Base-by-base conservation (phyloP, 2,888 invertebrate species). In the Coelopa pilipes region DNA sequence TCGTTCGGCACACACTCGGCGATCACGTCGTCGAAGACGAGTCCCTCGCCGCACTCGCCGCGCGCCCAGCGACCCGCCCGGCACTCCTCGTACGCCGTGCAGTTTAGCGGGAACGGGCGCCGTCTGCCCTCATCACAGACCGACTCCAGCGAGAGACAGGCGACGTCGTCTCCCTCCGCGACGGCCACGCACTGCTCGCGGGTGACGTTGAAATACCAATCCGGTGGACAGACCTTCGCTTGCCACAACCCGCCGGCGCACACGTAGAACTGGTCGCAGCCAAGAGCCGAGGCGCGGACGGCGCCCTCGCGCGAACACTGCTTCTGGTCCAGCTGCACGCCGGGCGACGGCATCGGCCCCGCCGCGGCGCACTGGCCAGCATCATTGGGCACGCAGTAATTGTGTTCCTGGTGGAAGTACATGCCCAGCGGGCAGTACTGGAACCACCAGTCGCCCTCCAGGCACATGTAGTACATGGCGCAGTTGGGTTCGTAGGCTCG, bases 361-460 rank as follows among this genome's bases (percentile, higher is more conserved):
- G 68, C 70, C 59, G 66, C 21, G 10, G 34, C 24, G 15, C 84
- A 85, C 71, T 81, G 79, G 0, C 73, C 74, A 1, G 74, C 77
- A 59, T 82, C 79, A 68, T 83, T 82, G 9, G 81, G 81, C 68
- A 82, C 69, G 70, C 86, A 86, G 47, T 81, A 84, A 77, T 82
- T 83, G 24, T 76, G 76, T 11, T 79, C 72, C 5, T 73, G 79
- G 73, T 82, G 85, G 57, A 85, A 86, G 74, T 82, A 87, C 80
- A 81, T 81, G 19, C 82, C 84, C 1, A 80, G 70, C 0, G 84
- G 82, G 65, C 86, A 86, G n/a, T 82, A 80, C 3, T 83, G 82
- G 59, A 81, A 78, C 82, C 83, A 83, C 86, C 86, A 85, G 2
- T 78, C 76, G 5, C 81, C 81, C 15, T 85, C 83, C 55, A 82